These are phyloP conservation scores for Macrotis lagotis DNA, from an alignment of 2,113 vertebrate genomes.

Conservation along the genomic window DNA sequence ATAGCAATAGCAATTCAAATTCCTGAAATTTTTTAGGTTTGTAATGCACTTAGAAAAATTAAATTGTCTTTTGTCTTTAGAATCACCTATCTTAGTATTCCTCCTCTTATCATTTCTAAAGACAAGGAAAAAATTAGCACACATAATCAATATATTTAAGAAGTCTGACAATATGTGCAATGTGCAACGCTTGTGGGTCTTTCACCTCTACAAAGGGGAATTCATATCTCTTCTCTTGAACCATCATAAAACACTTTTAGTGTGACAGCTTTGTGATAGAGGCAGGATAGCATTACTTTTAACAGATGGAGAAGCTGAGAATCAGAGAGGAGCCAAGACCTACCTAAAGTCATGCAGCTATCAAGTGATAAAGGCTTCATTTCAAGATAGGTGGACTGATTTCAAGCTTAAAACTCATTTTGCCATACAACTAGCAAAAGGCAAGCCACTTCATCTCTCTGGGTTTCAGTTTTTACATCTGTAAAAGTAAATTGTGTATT, in stretches of 20 bases:
- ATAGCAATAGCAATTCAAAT: background rate
- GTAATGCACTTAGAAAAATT: background rate
- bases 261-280: background rate
- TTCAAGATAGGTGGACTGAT: background rate
- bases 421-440: background rate
- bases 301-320: background rate
- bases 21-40: background rate
- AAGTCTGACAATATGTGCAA: background rate
- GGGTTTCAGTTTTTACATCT: background rate
- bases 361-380: background rate
- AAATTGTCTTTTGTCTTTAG: background rate
- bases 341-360: background rate
- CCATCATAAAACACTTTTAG: background rate
- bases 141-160: background rate
- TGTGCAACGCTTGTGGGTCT: background rate
- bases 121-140: background rate
- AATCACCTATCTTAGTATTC: background rate
- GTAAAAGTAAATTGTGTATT: background rate
- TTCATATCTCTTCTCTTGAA: background rate
- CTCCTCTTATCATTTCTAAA: background rate
- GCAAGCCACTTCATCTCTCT: background rate
- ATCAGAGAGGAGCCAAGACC: background rate
- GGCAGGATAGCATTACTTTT: background rate
- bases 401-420: background rate
- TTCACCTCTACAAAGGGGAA: background rate